Percentiles rank a stretch among this genome's conserved stretches.
phyloP scores from a whole-genome alignment of 2,113 vertebrate genomes.

The Microtus pennsylvanicus region DNA sequence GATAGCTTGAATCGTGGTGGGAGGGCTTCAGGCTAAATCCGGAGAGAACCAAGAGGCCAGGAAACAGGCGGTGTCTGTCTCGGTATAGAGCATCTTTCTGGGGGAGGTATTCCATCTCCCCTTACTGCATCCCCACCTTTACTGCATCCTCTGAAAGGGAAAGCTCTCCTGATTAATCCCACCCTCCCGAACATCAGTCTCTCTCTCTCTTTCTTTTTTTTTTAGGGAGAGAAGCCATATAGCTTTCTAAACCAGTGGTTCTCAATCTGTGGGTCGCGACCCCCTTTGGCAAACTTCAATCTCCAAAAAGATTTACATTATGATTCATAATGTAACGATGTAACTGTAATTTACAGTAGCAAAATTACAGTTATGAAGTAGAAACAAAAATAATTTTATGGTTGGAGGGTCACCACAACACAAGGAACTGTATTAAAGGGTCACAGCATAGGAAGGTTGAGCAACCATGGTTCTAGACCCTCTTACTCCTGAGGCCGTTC shows the following conservation, averaged over 20 bases:
- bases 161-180: not conserved
- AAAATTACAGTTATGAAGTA: not conserved
- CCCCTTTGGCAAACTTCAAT: not conserved
- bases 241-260: not conserved
- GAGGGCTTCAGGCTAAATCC: not conserved
- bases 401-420: not conserved
- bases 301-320: not conserved
- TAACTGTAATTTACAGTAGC: not conserved
- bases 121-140: not conserved
- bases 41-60: not conserved
- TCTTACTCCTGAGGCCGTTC: not conserved
- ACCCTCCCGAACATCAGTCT: not conserved
- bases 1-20: not conserved
- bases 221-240: not conserved
- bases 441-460: not conserved
- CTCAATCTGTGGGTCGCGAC: not conserved
- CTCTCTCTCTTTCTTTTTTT: not conserved
- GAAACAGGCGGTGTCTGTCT: not conserved
- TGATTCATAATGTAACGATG: not conserved
- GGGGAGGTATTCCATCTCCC: no score
- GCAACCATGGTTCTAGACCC: not conserved
- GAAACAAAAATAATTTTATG: not conserved
- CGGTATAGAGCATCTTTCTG: not conserved
- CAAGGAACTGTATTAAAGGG: not conserved
- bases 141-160: not conserved